Evolutionary conservation across 2,113 vertebrate genomes (phyloP).

Genomic region (Semnornis frantzii): DNA sequence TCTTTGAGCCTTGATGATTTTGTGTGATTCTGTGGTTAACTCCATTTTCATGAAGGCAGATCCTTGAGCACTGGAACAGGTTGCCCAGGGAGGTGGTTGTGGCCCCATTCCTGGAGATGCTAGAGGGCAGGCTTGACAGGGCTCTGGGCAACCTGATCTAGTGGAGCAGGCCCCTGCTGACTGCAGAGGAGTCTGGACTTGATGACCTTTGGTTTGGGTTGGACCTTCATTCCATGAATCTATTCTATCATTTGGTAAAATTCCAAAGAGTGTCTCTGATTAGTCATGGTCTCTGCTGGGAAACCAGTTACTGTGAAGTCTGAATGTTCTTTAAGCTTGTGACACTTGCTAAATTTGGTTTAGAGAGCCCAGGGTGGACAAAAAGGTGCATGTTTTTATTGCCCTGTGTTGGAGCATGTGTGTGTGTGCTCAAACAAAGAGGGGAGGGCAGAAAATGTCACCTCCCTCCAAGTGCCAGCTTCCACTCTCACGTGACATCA

Average conservation of each 20-base stretch:
- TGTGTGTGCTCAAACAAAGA: background rate
- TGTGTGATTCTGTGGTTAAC: too few species aligned
- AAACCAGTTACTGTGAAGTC: slow-evolving; percentile 43
- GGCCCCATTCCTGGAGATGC: too few species aligned
- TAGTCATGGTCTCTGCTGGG: background rate
- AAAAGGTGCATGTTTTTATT: background rate
- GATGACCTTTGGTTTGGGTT: too few species aligned
- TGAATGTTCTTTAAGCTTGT: background rate
- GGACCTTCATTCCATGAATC: too few species aligned
- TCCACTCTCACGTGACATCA: background rate
- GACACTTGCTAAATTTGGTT: slow-evolving; percentile 42
- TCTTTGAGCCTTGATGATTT: too few species aligned
- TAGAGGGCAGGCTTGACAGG: too few species aligned
- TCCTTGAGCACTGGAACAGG: too few species aligned
- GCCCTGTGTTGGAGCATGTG: rapidly evolving
- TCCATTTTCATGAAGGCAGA: too few species aligned
- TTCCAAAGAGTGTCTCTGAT: background rate
- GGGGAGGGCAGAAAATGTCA: background rate
- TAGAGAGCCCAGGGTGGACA: background rate
- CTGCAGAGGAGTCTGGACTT: too few species aligned
- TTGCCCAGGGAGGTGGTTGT: too few species aligned
- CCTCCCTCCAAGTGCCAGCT: background rate
- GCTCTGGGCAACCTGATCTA: too few species aligned
- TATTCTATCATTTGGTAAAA: background rate
- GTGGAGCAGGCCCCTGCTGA: too few species aligned